Conservation (phyloP, 1,140 invertebrate genomes). For the Wiebesia pumilae region DNA sequence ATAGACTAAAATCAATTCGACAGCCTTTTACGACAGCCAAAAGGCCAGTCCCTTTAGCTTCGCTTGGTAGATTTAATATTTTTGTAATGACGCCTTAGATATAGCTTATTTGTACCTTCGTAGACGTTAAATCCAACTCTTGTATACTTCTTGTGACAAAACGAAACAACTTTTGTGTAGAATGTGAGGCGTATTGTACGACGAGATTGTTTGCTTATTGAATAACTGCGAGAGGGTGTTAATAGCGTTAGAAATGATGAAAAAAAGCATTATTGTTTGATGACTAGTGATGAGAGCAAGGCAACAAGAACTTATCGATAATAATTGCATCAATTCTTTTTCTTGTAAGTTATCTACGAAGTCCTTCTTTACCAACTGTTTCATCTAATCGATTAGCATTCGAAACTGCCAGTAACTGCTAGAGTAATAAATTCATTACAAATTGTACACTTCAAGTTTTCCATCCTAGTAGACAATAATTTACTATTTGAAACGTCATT, state of each 20-base stretch:
- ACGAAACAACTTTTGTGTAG: neutral
- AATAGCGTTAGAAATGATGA: neutral
- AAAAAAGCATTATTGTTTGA: neutral
- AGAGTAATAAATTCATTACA: neutral
- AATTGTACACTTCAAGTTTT: neutral
- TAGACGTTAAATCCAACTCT: slow-evolving; percentile 43
- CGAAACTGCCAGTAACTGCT: neutral
- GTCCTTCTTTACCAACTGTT: slow-evolving; percentile 16
- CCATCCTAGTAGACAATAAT: too few relatives aligned
- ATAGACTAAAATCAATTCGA: slow-evolving; percentile 44
- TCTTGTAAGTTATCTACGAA: neutral
- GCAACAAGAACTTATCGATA: neutral
- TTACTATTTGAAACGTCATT: too few relatives aligned
- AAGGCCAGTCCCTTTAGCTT: slow-evolving; percentile 63
- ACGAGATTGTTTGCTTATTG: slow-evolving; percentile 35
- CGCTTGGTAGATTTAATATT: slow-evolving; percentile 76
- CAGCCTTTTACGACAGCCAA: slow-evolving; percentile 50
- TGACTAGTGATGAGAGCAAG: neutral
- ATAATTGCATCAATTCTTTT: slow-evolving; percentile 3
- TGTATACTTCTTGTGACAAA: slow-evolving; percentile 20
- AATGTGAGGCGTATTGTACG: neutral
- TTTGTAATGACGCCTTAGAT: slow-evolving; percentile 72
- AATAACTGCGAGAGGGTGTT: neutral
- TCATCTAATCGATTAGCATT: neutral
- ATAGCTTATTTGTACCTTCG: slow-evolving; percentile 68